Percentiles rank a stretch among this genome's conserved stretches.
Conservation (phyloP, 1,140 invertebrate genomes). For the Alviniconcha marisindica region DNA sequence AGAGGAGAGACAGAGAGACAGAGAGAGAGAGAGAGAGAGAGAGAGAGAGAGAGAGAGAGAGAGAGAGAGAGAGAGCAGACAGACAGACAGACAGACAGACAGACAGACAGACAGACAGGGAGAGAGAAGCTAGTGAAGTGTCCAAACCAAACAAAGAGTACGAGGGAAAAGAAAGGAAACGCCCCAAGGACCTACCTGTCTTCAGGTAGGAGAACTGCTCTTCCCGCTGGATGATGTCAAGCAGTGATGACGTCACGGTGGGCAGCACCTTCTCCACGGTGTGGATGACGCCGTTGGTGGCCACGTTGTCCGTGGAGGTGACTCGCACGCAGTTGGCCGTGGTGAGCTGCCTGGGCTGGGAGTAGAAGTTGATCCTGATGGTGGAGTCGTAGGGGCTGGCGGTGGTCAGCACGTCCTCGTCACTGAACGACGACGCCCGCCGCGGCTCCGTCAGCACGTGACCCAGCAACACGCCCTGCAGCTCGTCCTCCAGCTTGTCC, state of each 20-base stretch:
- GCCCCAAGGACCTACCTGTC: constrained; percentile 68
- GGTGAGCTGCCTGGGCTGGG: constrained; percentile 74
- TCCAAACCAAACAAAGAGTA: not conserved
- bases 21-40: constrained; percentile 3
- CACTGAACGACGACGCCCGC: constrained; percentile 69
- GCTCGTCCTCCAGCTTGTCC: constrained; percentile 48
- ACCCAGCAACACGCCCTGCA: constrained; percentile 64
- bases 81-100: too few species aligned
- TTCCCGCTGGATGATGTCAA: constrained; percentile 76
- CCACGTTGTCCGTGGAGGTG: constrained; percentile 79
- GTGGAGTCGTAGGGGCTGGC: constrained; percentile 78
- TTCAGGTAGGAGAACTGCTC: constrained; percentile 78
- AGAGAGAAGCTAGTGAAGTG: too few species aligned
- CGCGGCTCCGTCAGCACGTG: constrained; percentile 73
- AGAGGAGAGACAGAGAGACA: too few species aligned
- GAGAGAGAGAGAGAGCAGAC: not conserved
- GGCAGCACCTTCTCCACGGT: constrained; percentile 77
- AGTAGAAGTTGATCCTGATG: constrained; percentile 80
- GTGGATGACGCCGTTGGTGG: constrained; percentile 79
- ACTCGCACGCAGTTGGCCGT: constrained; percentile 83
- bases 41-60: not conserved
- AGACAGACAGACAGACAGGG: too few species aligned
- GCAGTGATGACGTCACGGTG: constrained; percentile 76
- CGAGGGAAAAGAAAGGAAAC: too few species aligned
- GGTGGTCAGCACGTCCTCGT: constrained; percentile 76